These are phyloP conservation scores for Mesaphorura yosii DNA, from an alignment of 1,140 invertebrate genomes.

Conservation along the genomic window DNA sequence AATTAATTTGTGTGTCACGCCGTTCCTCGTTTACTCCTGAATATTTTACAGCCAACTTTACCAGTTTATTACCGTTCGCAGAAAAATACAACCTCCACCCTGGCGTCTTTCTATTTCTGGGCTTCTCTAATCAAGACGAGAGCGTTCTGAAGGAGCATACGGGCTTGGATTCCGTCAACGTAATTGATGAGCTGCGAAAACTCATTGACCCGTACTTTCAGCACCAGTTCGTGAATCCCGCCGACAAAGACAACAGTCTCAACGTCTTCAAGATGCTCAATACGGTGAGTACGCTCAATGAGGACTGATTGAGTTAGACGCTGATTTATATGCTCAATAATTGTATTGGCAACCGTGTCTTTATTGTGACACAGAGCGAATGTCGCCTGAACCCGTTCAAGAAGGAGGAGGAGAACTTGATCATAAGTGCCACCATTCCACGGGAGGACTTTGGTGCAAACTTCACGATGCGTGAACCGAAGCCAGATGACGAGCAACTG, in stretches of 20 bases:
- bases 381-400: constrained; percentile 72
- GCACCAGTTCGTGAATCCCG: constrained; percentile 23
- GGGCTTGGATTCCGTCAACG: constrained; percentile 63
- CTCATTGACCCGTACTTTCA: constrained; percentile 29
- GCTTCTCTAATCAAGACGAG: constrained; percentile 76
- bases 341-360: neutral
- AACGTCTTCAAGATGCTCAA: constrained; percentile 26
- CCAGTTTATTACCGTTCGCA: constrained; percentile 38
- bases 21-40: too few species aligned
- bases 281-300: constrained; percentile 20
- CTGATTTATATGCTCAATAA: neutral
- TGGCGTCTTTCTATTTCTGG: constrained; percentile 73
- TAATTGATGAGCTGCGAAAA: constrained; percentile 58
- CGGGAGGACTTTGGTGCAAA: constrained; percentile 45
- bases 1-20: neutral
- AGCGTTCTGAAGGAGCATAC: constrained; percentile 64
- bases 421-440: constrained; percentile 64
- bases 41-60: too few species aligned
- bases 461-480: constrained; percentile 29
- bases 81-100: constrained; percentile 63
- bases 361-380: constrained; percentile 50
- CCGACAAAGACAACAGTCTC: constrained; percentile 16
- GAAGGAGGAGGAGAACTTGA: constrained; percentile 71
- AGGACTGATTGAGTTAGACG: neutral
- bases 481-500: constrained; percentile 37